Conservation (phyloP, 2,888 invertebrate genomes). For the Acleris literana region DNA sequence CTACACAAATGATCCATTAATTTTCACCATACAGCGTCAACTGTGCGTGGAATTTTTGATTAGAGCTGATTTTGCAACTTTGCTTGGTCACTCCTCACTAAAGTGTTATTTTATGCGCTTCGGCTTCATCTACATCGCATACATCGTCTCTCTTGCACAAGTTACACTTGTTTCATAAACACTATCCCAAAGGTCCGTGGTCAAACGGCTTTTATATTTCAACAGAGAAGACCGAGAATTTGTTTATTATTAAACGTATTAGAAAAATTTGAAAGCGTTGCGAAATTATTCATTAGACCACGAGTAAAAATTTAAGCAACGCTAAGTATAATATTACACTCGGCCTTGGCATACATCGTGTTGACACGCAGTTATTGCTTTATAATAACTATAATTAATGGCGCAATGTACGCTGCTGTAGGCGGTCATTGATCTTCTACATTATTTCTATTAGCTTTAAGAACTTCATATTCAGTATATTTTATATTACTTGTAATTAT, state of each 20-base stretch:
- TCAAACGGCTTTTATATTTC: constrained; percentile 23
- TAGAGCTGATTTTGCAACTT: constrained; percentile 26
- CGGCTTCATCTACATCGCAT: constrained; percentile 3
- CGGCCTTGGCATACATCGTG: constrained; percentile 51
- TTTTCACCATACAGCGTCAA: background rate
- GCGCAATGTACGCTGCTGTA: constrained; percentile 43
- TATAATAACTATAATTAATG: constrained; percentile 45
- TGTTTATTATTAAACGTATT: constrained; percentile 31
- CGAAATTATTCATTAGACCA: constrained; percentile 33
- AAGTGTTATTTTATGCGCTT: constrained; percentile 24
- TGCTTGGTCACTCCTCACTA: constrained; percentile 7
- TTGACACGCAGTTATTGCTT: constrained; percentile 40
- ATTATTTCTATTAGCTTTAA: constrained; percentile 2
- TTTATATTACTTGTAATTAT: background rate
- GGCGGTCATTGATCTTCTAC: constrained; percentile 37
- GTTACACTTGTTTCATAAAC: constrained; percentile 26
- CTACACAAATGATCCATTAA: background rate
- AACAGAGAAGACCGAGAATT: constrained; percentile 11
- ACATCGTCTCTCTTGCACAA: constrained; percentile 23
- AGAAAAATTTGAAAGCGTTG: constrained; percentile 30
- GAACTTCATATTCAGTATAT: background rate
- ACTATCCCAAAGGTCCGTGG: constrained; percentile 22
- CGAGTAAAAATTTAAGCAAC: constrained; percentile 38
- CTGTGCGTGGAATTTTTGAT: constrained; percentile 13
- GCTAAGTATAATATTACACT: constrained; percentile 35